phyloP scores from a whole-genome alignment of 2,113 vertebrate genomes.

The Ceyx margarethae region DNA sequence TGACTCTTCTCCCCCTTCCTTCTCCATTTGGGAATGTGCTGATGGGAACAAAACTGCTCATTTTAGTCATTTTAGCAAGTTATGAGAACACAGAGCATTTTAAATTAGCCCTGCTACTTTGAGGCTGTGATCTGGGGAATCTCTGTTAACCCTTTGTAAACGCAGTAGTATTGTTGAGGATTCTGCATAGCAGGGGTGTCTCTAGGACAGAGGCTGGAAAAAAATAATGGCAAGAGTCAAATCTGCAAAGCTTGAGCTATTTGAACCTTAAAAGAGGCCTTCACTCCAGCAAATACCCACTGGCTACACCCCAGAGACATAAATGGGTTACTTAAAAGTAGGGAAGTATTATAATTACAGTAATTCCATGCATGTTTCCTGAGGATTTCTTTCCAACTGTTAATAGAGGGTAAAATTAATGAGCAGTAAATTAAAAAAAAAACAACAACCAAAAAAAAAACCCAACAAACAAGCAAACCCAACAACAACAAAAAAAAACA shows the following conservation, averaged over 20 bases:
- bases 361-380: background rate
- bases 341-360: background rate
- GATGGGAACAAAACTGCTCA: background rate
- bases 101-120: background rate
- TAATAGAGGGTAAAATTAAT: background rate
- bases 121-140: background rate
- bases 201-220: background rate
- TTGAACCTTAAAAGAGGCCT: background rate
- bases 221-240: background rate
- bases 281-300: background rate
- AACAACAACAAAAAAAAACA: too few species aligned
- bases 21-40: background rate
- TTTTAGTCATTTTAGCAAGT: background rate
- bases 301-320: background rate
- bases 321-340: background rate
- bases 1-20: background rate
- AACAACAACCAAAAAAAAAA: too few species aligned
- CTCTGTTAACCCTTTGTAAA: background rate
- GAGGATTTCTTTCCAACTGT: background rate
- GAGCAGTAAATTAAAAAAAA: background rate
- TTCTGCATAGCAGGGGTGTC: background rate
- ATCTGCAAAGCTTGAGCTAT: background rate
- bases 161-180: background rate
- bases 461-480: too few species aligned
- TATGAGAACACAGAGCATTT: background rate